Evolutionary conservation across 2,888 invertebrate species (phyloP), one percentile per base, ranked within the genome.

Genomic region (Arenicola marina): DNA sequence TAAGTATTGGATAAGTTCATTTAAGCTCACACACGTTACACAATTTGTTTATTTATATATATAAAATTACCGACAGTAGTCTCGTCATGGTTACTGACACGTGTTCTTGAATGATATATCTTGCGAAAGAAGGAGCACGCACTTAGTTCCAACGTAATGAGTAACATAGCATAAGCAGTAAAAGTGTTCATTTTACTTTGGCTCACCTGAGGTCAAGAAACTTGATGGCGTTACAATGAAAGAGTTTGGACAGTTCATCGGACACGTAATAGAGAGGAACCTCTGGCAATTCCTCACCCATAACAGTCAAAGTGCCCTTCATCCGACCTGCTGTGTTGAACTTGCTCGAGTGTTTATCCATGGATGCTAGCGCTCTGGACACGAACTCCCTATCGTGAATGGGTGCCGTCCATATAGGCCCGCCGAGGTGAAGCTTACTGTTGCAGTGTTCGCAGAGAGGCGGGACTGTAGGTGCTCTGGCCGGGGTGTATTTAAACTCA

Each of bases 341-440:
- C 85, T 72, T 86, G 78, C 56, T 85, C 78, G 64, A 51, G 2
- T 73, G 60, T n/a, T 56, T 38, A 44, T 72, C 64, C 15, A 78
- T 75, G n/a, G 80, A 65, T 1, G 75, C 69, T 7, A 93, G 78
- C 4, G 96, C 86, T 48, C 88, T 84, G 0, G 86, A 77, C 0
- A 97, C 89, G 84, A 99, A 99, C 0, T 85, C 81, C 51, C 85
- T 84, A 73, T 92, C 88, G 83, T 98, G 95, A 45, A 99, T 87
- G 0, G 91, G 90, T 0, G 89, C 92, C 0, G 91, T 88, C 95
- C 97, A 99, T 71, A 99, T 90, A 0, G 99, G 99, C 1, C 99
- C 99, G 11, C 93, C 83, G 62, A 92, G 89, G 78, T 91, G 90
- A 82, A 91, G 90, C 38, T 55, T 61, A 15, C 60, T 38, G 11